Conservation (phyloP, 2,888 invertebrate species). For the Ischnura elegans region DNA sequence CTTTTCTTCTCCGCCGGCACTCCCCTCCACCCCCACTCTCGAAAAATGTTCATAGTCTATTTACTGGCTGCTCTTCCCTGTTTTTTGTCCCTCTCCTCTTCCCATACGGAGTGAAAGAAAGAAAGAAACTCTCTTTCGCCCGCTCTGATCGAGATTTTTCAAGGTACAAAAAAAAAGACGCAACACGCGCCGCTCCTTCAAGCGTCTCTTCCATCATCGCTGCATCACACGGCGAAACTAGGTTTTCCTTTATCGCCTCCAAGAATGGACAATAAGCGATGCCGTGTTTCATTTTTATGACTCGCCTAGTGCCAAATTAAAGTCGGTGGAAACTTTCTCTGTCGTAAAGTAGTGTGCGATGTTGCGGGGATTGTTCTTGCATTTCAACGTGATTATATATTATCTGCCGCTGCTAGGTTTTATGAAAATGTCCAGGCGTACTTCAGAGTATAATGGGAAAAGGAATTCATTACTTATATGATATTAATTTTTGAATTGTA, state of each 20-base stretch:
- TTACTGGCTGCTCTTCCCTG: conserved; percentile 26
- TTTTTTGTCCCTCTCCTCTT: not conserved
- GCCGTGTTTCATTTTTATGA: not conserved
- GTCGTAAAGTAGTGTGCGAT: not conserved
- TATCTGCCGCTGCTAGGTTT: not conserved
- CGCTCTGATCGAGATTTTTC: not conserved
- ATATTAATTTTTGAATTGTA: not conserved
- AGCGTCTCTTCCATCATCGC: conserved; percentile 40
- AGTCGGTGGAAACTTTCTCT: conserved; percentile 46
- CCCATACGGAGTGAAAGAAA: no score
- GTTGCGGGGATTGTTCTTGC: not conserved
- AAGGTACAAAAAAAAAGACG: conserved; percentile 45
- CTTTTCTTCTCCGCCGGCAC: not conserved
- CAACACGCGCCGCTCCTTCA: conserved; percentile 8
- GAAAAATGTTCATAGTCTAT: conserved; percentile 49
- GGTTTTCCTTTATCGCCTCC: conserved; percentile 28
- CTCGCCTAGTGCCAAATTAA: conserved; percentile 24
- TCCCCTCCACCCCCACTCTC: not conserved
- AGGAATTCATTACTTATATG: not conserved
- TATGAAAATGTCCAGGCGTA: not conserved
- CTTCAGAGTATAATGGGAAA: not conserved
- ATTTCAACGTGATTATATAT: not conserved
- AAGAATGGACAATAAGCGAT: conserved; percentile 34
- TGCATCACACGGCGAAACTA: conserved; percentile 32
- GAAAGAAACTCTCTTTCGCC: not conserved